A percentile compares a stretch with the other conserved stretches of the same genome.
Evolutionary conservation across 2,888 invertebrate genomes (phyloP).

Genomic region (Glyphotaelius pellucidus): DNA sequence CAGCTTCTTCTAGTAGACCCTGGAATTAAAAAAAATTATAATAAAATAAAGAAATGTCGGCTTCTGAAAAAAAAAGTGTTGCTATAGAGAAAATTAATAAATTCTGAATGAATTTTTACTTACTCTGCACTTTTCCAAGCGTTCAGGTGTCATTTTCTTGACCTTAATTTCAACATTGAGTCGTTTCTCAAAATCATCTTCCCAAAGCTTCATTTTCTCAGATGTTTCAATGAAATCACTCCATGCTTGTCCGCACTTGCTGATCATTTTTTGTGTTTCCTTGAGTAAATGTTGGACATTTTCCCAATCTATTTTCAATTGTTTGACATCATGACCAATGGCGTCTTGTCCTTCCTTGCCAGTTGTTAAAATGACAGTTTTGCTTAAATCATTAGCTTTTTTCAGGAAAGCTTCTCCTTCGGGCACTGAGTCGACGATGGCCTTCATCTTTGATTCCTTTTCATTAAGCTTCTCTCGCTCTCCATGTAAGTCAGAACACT

Average conservation of each 20-base stretch:
- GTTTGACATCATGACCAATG: conserved; percentile 88
- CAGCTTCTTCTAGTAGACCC: conserved; percentile 86
- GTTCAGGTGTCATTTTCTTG: conserved; percentile 87
- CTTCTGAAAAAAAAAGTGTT: neutral
- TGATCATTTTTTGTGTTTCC: conserved; percentile 85
- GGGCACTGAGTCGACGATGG: conserved; percentile 82
- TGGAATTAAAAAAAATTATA: conserved; percentile 69
- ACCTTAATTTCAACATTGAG: conserved; percentile 82
- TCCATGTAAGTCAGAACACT: conserved; percentile 91
- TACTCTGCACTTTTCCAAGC: conserved; percentile 86
- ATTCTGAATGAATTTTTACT: conserved; percentile 68
- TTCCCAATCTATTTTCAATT: conserved; percentile 89
- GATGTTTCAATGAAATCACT: conserved; percentile 86
- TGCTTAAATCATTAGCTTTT: conserved; percentile 85
- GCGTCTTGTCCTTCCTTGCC: conserved; percentile 90
- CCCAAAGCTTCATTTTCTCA: conserved; percentile 85
- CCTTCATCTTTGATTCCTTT: conserved; percentile 85
- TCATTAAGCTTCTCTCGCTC: conserved; percentile 87
- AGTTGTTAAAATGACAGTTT: conserved; percentile 85
- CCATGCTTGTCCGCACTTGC: conserved; percentile 89
- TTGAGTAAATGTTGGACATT: conserved; percentile 85
- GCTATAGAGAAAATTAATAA: neutral
- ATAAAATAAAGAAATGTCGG: neutral
- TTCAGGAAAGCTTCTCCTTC: conserved; percentile 86
- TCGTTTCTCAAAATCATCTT: conserved; percentile 83